These are phyloP conservation scores for Thera britannica DNA, from an alignment of 2,888 invertebrate species.

Conservation along the genomic window DNA sequence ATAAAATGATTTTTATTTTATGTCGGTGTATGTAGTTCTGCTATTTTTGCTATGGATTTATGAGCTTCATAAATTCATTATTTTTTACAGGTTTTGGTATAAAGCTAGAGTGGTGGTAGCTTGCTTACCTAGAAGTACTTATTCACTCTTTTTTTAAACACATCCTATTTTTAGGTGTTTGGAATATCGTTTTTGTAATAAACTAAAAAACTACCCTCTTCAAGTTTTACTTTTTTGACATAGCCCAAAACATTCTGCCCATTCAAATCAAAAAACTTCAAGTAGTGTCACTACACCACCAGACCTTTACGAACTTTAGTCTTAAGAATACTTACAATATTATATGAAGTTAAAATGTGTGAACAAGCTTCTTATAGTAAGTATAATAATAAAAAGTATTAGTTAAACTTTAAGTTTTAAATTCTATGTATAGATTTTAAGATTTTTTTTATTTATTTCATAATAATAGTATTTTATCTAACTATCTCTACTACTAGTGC, in stretches of 20 bases:
- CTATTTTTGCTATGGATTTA: not conserved
- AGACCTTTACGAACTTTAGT: constrained; percentile 59
- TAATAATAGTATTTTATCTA: constrained; percentile 81
- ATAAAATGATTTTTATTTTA: not conserved
- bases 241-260: constrained; percentile 40
- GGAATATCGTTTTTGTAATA: not conserved
- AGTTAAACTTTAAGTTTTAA: constrained; percentile 82
- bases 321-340: constrained; percentile 78
- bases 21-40: not conserved
- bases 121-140: no score
- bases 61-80: no score
- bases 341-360: constrained; percentile 84
- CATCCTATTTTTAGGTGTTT: not conserved
- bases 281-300: constrained; percentile 69
- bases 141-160: no score
- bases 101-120: no score
- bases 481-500: constrained; percentile 81
- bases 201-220: not conserved
- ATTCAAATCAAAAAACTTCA: constrained; percentile 54
- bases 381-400: constrained; percentile 83
- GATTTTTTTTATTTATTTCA: constrained; percentile 71
- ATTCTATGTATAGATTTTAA: constrained; percentile 84
- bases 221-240: constrained; percentile 8
- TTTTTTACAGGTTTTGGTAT: no score
- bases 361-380: constrained; percentile 83